These are phyloP conservation scores for Chelonoidis abingdonii DNA, from an alignment of 2,113 vertebrate species.

Conservation along the genomic window DNA sequence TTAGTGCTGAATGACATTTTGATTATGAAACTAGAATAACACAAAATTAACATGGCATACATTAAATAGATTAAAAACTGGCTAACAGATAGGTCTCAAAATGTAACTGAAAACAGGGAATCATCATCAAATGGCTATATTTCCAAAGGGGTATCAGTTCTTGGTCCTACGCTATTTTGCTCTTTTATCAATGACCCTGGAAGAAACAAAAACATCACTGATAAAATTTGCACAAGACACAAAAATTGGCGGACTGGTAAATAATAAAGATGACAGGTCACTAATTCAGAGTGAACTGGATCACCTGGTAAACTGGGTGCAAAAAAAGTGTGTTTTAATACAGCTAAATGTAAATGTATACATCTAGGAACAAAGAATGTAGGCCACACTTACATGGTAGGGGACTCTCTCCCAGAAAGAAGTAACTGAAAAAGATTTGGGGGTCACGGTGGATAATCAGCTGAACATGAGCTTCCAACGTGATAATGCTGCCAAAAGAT, in stretches of 20 bases:
- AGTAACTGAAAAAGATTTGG: too few species aligned
- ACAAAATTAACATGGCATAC: too few species aligned
- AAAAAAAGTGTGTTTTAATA: neutral
- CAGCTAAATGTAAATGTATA: too few species aligned
- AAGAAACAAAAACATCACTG: neutral
- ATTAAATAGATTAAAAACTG: too few species aligned
- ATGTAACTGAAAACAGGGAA: too few species aligned
- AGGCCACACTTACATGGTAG: neutral
- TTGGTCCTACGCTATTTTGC: neutral
- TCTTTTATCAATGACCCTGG: neutral
- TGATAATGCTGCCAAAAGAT: too few species aligned
- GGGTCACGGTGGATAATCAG: neutral
- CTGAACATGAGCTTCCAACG: neutral
- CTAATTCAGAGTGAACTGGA: neutral
- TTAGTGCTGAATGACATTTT: neutral
- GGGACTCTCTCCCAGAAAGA: too few species aligned
- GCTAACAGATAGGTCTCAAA: too few species aligned
- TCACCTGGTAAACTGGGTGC: neutral
- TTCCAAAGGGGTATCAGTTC: neutral
- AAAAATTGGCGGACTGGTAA: neutral
- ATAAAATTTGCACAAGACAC: neutral
- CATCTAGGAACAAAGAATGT: neutral
- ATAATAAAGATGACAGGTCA: neutral
- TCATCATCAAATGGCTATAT: too few species aligned
- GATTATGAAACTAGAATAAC: neutral